Conservation (phyloP, 2,113 vertebrate genomes). For the Ursus arctos region DNA sequence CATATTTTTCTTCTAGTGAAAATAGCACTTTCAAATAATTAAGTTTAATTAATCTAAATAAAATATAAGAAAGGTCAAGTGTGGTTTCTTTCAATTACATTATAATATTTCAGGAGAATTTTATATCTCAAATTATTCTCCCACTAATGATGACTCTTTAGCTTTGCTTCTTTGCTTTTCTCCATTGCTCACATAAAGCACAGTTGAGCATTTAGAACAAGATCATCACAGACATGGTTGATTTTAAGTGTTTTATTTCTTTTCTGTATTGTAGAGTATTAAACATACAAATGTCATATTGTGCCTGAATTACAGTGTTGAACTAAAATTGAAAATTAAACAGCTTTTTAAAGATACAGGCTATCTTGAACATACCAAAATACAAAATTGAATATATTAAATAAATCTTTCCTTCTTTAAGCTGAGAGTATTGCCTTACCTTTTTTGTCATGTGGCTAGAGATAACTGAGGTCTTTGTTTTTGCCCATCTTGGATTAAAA, state of each 20-base stretch:
- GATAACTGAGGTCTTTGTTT: neutral
- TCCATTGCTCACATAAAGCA: neutral
- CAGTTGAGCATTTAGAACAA: slow-evolving; percentile 17
- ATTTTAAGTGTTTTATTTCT: slow-evolving; percentile 19
- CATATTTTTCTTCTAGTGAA: slow-evolving; percentile 14
- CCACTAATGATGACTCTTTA: neutral
- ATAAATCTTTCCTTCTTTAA: slow-evolving; percentile 36
- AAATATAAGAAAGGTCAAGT: neutral
- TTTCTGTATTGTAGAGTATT: neutral
- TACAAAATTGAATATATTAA: slow-evolving; percentile 18
- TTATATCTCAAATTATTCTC: slow-evolving; percentile 1
- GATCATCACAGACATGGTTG: slow-evolving; percentile 17
- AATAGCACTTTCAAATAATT: neutral
- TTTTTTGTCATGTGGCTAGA: slow-evolving; percentile 37
- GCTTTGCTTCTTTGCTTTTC: slow-evolving; percentile 40
- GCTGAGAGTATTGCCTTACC: slow-evolving; percentile 23
- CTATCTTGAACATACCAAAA: neutral
- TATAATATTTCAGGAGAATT: slow-evolving; percentile 18
- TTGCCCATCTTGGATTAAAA: slow-evolving; percentile 29
- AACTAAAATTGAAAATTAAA: slow-evolving; percentile 42
- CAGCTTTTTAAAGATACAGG: slow-evolving; percentile 3
- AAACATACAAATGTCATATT: slow-evolving; percentile 19
- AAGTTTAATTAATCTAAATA: slow-evolving; percentile 38
- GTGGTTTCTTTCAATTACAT: neutral
- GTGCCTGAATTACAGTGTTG: neutral